Percentiles rank a stretch among this genome's conserved stretches.
Evolutionary conservation across 2,797 vertebrate genomes (phyloP).

Genomic region (Semotilus atromaculatus): DNA sequence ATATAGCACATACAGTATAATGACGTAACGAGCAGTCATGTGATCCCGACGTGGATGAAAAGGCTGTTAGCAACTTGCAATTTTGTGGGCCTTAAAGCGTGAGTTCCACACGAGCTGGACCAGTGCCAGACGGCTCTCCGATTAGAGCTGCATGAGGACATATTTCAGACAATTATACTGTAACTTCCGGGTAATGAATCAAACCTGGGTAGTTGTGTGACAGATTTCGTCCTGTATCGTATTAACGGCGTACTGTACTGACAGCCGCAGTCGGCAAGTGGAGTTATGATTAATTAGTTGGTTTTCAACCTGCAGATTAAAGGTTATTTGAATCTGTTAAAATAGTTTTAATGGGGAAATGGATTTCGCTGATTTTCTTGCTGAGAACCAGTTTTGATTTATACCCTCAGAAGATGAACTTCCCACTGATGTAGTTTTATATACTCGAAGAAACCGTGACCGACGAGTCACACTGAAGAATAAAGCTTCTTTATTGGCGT

Average conservation of each 20-base stretch:
- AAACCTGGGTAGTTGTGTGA: neutral
- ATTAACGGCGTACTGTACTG: neutral
- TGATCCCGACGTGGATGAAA: neutral
- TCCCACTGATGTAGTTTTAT: neutral
- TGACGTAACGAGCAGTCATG: neutral
- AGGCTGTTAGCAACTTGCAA: neutral
- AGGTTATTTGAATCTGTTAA: neutral
- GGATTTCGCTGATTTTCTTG: neutral
- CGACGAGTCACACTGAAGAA: neutral
- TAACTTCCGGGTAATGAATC: constrained; percentile 24
- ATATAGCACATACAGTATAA: neutral
- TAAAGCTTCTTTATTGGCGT: neutral
- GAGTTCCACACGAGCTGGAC: neutral
- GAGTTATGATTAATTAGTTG: constrained; percentile 1
- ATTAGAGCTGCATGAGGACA: neutral
- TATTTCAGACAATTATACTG: constrained; percentile 7
- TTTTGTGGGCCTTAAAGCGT: neutral
- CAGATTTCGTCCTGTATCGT: neutral
- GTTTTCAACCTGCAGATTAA: constrained; percentile 19
- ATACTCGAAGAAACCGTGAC: neutral
- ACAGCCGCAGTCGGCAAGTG: constrained; percentile 2
- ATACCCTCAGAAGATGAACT: neutral
- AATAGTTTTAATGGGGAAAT: constrained; percentile 1
- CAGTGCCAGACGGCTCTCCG: neutral
- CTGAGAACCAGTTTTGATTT: neutral